These are phyloP conservation scores for Zaprionus taronus DNA, from an alignment of 1,140 invertebrate genomes.

Conservation along the genomic window DNA sequence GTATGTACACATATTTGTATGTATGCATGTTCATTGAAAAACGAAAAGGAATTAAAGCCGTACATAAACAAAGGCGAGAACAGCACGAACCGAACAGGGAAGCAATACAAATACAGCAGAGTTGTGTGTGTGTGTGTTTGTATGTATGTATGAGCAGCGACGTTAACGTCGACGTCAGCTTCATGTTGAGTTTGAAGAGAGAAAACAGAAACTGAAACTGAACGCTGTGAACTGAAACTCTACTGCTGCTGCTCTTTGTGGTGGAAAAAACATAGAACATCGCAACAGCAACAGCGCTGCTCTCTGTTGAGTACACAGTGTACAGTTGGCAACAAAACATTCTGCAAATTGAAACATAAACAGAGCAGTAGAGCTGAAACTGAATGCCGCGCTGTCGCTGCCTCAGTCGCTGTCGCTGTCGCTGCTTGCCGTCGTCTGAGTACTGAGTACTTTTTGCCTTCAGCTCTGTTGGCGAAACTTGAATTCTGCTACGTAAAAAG, in stretches of 20 bases:
- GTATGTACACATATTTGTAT: conserved; percentile 14
- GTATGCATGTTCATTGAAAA: conserved; percentile 17
- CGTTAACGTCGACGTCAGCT: conserved; percentile 31
- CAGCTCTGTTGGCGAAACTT: conserved; percentile 36
- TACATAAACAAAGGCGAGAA: conserved; percentile 58
- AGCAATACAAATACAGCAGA: conserved; percentile 43
- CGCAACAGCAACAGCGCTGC: conserved; percentile 54
- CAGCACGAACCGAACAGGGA: conserved; percentile 42
- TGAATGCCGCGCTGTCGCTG: conserved; percentile 1
- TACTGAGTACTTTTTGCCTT: conserved; percentile 38
- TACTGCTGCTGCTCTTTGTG: conserved; percentile 37
- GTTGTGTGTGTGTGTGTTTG: conserved; percentile 9
- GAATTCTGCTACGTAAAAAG: conserved; percentile 50
- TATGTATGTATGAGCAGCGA: conserved; percentile 37
- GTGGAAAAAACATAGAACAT: conserved; percentile 70
- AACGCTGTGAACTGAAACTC: conserved; percentile 15
- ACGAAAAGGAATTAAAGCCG: conserved; percentile 63
- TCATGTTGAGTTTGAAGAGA: conserved; percentile 47
- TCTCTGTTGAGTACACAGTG: conserved; percentile 59
- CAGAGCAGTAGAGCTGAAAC: conserved; percentile 44
- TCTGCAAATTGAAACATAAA: conserved; percentile 64
- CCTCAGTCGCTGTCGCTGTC: conserved; percentile 26
- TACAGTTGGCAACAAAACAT: conserved; percentile 84
- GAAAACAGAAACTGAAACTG: conserved; percentile 16
- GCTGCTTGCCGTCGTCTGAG: background rate